phyloP scores from a whole-genome alignment of 2,113 vertebrate species.

The Oncorhynchus clarkii region DNA sequence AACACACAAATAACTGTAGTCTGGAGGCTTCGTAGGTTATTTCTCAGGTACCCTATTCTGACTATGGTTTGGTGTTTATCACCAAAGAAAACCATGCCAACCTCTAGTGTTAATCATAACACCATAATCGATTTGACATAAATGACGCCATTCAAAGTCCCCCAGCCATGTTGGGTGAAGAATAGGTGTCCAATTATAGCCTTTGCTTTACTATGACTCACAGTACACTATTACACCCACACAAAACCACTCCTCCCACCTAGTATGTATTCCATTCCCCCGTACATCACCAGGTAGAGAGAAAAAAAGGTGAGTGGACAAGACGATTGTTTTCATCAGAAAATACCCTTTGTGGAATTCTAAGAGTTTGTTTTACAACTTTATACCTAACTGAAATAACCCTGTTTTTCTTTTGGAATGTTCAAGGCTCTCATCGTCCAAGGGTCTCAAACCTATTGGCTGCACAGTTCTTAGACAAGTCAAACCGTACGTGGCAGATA shows the following conservation, averaged over 20 bases:
- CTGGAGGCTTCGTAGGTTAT: too few relatives aligned
- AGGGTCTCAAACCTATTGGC: neutral
- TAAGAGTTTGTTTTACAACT: too few relatives aligned
- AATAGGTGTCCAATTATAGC: neutral
- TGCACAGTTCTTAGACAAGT: neutral
- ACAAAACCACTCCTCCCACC: neutral
- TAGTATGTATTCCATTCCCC: neutral
- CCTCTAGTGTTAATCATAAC: too few relatives aligned
- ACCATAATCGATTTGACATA: too few relatives aligned
- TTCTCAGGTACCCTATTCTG: too few relatives aligned
- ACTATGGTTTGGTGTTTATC: too few relatives aligned
- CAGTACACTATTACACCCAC: slow-evolving; percentile 33
- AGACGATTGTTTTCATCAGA: too few relatives aligned
- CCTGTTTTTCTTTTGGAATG: neutral
- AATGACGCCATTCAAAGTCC: too few relatives aligned
- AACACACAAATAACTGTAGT: too few relatives aligned
- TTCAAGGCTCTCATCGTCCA: neutral
- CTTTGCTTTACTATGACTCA: neutral
- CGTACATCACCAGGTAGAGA: neutral
- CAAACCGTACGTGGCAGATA: slow-evolving; percentile 8
- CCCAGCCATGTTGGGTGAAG: neutral
- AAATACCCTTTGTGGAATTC: too few relatives aligned
- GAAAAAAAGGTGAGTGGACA: neutral
- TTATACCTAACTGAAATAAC: too few relatives aligned
- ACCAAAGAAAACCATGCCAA: too few relatives aligned